A percentile compares a stretch with the other conserved stretches of the same genome.
phyloP scores from a whole-genome alignment of 2,888 invertebrate genomes.

The Pollenia griseotomentosa region DNA sequence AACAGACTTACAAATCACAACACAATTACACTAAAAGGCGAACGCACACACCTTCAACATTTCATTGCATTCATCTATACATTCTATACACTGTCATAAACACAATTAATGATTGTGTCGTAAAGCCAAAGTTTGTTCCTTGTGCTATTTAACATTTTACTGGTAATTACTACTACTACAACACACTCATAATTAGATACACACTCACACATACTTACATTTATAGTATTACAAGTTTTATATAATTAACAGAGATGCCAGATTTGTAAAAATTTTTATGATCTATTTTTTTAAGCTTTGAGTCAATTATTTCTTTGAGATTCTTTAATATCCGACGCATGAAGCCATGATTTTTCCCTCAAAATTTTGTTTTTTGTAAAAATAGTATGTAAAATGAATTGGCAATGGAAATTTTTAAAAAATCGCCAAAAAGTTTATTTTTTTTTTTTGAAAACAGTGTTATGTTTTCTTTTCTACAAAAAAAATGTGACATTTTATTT shows the following conservation, averaged over 20 bases:
- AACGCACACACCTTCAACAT: slow-evolving; percentile 50
- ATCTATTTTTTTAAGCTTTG: too few species aligned
- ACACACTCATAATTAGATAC: slow-evolving; percentile 15
- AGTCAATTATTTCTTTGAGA: too few species aligned
- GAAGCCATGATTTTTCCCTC: too few species aligned
- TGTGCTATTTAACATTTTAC: slow-evolving; percentile 66
- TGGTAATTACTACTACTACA: slow-evolving; percentile 56
- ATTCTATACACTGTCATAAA: slow-evolving; percentile 66
- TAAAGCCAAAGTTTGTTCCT: slow-evolving; percentile 64
- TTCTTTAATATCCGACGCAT: too few species aligned
- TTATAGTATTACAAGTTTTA: background rate
- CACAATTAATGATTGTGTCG: slow-evolving; percentile 66
- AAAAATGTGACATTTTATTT: too few species aligned
- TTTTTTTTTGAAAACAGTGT: too few species aligned
- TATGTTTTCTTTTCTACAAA: too few species aligned
- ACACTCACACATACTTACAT: background rate
- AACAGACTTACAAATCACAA: slow-evolving; percentile 56
- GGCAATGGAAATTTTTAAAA: too few species aligned
- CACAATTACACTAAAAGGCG: slow-evolving; percentile 52
- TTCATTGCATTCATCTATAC: background rate
- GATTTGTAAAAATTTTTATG: background rate
- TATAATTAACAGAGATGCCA: background rate
- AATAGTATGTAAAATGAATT: too few species aligned
- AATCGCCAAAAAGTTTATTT: too few species aligned
- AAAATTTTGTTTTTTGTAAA: too few species aligned